Base-by-base conservation (phyloP, 2,113 vertebrate species). In the Cyrtonyx montezumae region DNA sequence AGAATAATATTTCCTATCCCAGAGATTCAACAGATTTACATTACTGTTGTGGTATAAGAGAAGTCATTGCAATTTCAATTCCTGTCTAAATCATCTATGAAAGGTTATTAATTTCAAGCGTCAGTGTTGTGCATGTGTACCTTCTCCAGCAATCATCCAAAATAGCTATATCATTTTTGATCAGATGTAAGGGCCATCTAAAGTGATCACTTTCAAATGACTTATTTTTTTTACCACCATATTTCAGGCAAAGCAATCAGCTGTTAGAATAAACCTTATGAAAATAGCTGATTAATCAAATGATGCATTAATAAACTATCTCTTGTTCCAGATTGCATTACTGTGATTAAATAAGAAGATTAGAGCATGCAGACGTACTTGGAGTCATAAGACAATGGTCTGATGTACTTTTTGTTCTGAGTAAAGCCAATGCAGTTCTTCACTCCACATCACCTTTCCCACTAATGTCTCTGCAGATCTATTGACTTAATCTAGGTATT, bases 391-490 rank as follows among this genome's bases (percentile, higher is more conserved):
- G 36, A 43, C 11, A 45, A n/a, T 28, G 3, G 8, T n/a, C 16
- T 66, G 18, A 43, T 3, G 0, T 42, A n/a, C 0, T 42, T 79
- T 34, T 22, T 37, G 18, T 70, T 28, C 14, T 71, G 23, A 18
- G 6, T 89, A 48, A 59, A 67, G 32, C 16, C 30, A 23, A 8
- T 15, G 4, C 5, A 71, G 16, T 42, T 76, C 19, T 68, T 62
- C 0, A 0, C 5, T 62, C 11, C 22, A 43, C 0, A 4, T 45
- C 34, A 25, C 6, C 16, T 9, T 84, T 68, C 11, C 16, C 17
- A 25, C 45, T 55, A 32, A 56, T 12, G 49, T 12, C 3, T 22
- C 16, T 25, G 40, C 13, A 65, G 48, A 34, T 43, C 21, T 68
- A 4, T 5, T 34, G 37, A 13, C 21, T 78, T 75, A 74, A 43